Percentiles rank a stretch among this genome's conserved stretches.
Conservation (phyloP, 2,113 vertebrate genomes). For the Actinemys pallida region DNA sequence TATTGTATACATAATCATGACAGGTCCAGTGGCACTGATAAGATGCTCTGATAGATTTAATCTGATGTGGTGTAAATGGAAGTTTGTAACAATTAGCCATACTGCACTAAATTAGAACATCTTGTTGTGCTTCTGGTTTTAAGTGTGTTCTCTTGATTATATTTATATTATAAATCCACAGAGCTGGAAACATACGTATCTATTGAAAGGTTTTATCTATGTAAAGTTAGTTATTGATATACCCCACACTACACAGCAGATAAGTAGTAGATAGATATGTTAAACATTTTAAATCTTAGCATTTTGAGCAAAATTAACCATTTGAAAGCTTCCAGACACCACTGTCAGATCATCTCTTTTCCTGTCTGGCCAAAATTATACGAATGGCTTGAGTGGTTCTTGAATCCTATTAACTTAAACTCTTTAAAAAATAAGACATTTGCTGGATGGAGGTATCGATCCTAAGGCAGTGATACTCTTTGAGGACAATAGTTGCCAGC, state of each 20-base stretch:
- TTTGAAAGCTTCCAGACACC: conserved; percentile 34
- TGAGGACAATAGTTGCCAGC: not conserved
- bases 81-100: conserved; percentile 36
- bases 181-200: not conserved
- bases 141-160: conserved; percentile 3
- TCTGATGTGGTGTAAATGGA: not conserved
- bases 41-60: conserved; percentile 27
- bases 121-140: not conserved
- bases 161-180: not conserved
- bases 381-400: not conserved
- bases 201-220: conserved; percentile 37
- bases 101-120: conserved; percentile 22
- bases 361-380: conserved; percentile 8
- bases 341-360: not conserved
- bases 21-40: conserved; percentile 6
- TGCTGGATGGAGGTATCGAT: conserved; percentile 20
- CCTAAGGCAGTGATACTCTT: not conserved
- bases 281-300: not conserved
- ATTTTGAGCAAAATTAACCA: conserved; percentile 35
- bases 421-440: too few relatives aligned
- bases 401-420: conserved; percentile 50
- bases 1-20: not conserved
- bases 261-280: conserved; percentile 9
- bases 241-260: conserved; percentile 18
- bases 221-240: conserved; percentile 64